Evolutionary conservation across 2,888 invertebrate genomes (phyloP).

Genomic region (Megamerina dolium): DNA sequence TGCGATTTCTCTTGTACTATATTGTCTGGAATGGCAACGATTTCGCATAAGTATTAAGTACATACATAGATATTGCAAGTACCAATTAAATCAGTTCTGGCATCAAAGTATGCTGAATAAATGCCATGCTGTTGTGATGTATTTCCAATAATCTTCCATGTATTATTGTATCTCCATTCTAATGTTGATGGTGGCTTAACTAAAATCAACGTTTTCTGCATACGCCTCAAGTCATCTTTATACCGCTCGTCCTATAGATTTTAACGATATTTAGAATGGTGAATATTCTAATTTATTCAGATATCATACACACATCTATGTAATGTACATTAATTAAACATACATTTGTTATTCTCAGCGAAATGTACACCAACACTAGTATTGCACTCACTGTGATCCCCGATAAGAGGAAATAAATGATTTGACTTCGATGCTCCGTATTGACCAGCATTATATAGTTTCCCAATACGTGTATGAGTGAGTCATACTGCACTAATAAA

Average conservation of each 20-base stretch:
- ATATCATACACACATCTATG: background rate
- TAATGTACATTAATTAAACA: too few species aligned
- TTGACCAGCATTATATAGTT: constrained; percentile 19
- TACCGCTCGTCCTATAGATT: constrained; percentile 33
- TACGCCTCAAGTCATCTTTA: constrained; percentile 31
- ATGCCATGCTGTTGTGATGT: constrained; percentile 36
- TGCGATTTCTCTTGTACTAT: constrained; percentile 22
- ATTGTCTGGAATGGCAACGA: constrained; percentile 22
- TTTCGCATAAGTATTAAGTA: too few species aligned
- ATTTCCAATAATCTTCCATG: constrained; percentile 41
- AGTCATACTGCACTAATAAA: too few species aligned
- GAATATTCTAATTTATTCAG: too few species aligned
- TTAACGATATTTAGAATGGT: background rate
- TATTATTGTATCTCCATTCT: constrained; percentile 42
- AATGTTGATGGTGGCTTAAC: constrained; percentile 33
- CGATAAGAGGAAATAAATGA: constrained; percentile 41
- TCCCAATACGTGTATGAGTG: too few species aligned
- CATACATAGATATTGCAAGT: constrained; percentile 21
- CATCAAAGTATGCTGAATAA: constrained; percentile 49
- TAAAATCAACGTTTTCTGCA: constrained; percentile 33
- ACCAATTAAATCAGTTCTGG: constrained; percentile 40
- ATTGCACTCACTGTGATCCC: constrained; percentile 40
- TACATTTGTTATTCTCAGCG: constrained; percentile 38
- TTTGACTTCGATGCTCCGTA: constrained; percentile 38
- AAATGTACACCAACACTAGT: constrained; percentile 38